Evolutionary conservation across 1,140 invertebrate species (phyloP).

Genomic region (Zaprionus lachaisei): DNA sequence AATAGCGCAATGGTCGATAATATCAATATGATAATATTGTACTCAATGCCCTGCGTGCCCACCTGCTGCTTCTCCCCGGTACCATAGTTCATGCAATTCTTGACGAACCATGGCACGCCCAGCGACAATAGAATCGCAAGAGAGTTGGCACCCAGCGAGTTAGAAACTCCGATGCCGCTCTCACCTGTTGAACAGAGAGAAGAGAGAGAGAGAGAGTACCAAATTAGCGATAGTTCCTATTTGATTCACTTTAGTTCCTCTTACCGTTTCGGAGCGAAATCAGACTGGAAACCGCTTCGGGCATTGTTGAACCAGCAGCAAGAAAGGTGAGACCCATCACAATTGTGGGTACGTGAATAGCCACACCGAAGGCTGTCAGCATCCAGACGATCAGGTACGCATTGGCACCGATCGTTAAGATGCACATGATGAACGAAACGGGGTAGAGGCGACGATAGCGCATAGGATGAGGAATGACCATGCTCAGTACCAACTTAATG

Average conservation of each 20-base stretch:
- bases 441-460: slow-evolving; percentile 89
- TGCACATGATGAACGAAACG: slow-evolving; percentile 93
- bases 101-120: slow-evolving; percentile 93
- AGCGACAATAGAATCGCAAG: slow-evolving; percentile 94
- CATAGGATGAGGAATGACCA: slow-evolving; percentile 91
- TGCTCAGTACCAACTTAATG: slow-evolving; percentile 88
- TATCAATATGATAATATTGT: slow-evolving; percentile 87
- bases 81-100: slow-evolving; percentile 85
- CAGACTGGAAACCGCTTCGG: slow-evolving; percentile 93
- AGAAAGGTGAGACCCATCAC: slow-evolving; percentile 96
- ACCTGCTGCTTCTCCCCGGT: slow-evolving; percentile 82
- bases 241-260: slow-evolving; percentile 77
- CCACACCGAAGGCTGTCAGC: slow-evolving; percentile 93
- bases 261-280: slow-evolving; percentile 92
- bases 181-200: slow-evolving; percentile 86
- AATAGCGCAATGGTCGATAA: slow-evolving; percentile 87
- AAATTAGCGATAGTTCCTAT: background rate
- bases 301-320: slow-evolving; percentile 94
- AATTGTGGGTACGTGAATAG: slow-evolving; percentile 91
- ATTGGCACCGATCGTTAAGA: slow-evolving; percentile 92
- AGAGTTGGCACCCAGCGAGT: slow-evolving; percentile 93
- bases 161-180: slow-evolving; percentile 93
- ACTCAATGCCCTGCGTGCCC: slow-evolving; percentile 85
- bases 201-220: too few relatives aligned
- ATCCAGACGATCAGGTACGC: slow-evolving; percentile 97